Percentiles rank a stretch among this genome's conserved stretches.
Conservation (phyloP, 2,888 invertebrate genomes). For the Tubiluchus corallicola region DNA sequence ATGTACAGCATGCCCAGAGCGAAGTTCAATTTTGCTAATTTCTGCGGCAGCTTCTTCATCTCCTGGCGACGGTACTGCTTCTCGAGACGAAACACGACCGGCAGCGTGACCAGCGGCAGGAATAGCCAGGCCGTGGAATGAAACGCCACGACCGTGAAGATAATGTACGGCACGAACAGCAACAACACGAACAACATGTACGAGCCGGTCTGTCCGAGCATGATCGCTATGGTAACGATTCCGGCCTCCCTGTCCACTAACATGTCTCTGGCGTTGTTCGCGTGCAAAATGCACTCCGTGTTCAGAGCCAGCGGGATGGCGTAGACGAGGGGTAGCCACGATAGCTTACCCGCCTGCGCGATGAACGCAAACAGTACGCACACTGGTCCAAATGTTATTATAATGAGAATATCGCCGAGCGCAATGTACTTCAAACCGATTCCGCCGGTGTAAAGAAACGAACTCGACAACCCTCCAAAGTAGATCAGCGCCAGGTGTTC, state of each 20-base stretch:
- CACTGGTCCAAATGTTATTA: slow-evolving; percentile 82
- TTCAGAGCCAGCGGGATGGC: slow-evolving; percentile 81
- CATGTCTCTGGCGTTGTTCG: slow-evolving; percentile 80
- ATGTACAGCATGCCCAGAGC: slow-evolving; percentile 77
- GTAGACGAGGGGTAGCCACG: slow-evolving; percentile 75
- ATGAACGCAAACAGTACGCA: slow-evolving; percentile 82
- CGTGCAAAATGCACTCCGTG: slow-evolving; percentile 83
- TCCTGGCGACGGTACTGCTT: slow-evolving; percentile 62
- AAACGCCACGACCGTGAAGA: slow-evolving; percentile 64
- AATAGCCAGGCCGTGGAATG: slow-evolving; percentile 73
- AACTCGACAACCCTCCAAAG: slow-evolving; percentile 82
- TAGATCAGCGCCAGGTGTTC: slow-evolving; percentile 83
- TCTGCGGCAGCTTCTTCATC: slow-evolving; percentile 61
- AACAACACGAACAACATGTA: slow-evolving; percentile 74
- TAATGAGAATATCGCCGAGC: slow-evolving; percentile 71
- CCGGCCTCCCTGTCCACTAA: slow-evolving; percentile 71
- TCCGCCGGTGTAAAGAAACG: slow-evolving; percentile 89
- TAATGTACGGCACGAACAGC: slow-evolving; percentile 72
- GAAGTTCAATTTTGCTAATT: slow-evolving; percentile 74
- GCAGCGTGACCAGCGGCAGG: slow-evolving; percentile 65
- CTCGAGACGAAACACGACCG: slow-evolving; percentile 72
- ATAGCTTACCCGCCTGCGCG: slow-evolving; percentile 56
- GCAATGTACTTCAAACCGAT: slow-evolving; percentile 89
- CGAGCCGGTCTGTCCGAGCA: slow-evolving; percentile 74
- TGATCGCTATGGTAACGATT: slow-evolving; percentile 81